Conservation (phyloP, 2,113 vertebrate genomes). For the Chelonoidis abingdonii region DNA sequence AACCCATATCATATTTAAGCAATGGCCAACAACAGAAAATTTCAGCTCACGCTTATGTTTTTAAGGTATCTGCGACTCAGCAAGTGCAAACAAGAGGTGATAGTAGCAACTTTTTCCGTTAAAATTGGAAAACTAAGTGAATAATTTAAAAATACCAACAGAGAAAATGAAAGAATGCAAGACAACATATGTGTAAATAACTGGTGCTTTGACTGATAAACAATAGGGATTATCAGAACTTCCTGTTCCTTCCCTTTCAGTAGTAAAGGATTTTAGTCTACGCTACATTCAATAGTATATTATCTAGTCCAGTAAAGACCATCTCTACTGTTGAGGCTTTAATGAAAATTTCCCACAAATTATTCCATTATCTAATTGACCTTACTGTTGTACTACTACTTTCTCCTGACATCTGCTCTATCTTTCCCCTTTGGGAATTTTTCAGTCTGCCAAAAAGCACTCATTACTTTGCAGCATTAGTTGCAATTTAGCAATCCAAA, state of each 20-base stretch:
- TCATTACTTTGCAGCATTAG: background rate
- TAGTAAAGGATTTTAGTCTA: background rate
- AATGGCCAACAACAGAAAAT: conserved; percentile 51
- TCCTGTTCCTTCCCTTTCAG: background rate
- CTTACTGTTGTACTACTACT: background rate
- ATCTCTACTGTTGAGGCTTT: background rate
- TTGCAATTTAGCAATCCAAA: conserved; percentile 23
- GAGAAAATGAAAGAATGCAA: conserved; percentile 52
- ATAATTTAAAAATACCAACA: background rate
- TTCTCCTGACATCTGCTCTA: background rate
- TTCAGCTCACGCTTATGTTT: background rate
- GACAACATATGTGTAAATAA: background rate
- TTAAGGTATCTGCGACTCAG: conserved; percentile 54
- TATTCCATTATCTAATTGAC: conserved; percentile 17
- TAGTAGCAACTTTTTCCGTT: background rate
- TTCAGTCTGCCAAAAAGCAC: conserved; percentile 8
- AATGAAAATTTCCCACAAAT: background rate
- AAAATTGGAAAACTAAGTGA: background rate
- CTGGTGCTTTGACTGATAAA: background rate
- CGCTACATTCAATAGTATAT: background rate
- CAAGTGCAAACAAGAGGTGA: conserved; percentile 48
- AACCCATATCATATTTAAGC: background rate
- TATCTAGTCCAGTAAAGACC: background rate
- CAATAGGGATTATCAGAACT: conserved; percentile 32
- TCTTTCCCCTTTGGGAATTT: background rate